phyloP scores from a whole-genome alignment of 2,113 vertebrate species.

The Craseonycteris thonglongyai region DNA sequence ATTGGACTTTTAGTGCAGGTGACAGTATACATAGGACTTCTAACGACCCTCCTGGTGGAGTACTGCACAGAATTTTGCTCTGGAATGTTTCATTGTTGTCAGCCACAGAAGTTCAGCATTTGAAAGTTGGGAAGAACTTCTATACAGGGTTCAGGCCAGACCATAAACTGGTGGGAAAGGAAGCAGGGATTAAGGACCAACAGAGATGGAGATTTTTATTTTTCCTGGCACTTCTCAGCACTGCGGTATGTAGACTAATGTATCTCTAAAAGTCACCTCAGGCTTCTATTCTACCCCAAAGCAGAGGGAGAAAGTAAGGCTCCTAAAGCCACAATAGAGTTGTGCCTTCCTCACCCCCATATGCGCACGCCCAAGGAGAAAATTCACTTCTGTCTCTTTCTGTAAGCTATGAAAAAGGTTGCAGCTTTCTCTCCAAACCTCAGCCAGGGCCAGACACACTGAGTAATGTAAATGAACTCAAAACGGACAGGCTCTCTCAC shows the following conservation, averaged over 20 bases:
- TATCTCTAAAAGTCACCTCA: background rate
- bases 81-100: background rate
- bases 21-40: fast-evolving
- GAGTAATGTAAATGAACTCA: background rate
- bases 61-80: background rate
- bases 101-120: background rate
- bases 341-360: background rate
- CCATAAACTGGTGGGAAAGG: background rate
- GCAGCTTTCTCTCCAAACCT: background rate
- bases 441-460: too few relatives aligned
- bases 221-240: background rate
- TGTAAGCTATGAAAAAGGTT: background rate
- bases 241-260: fast-evolving
- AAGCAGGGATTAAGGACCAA: background rate
- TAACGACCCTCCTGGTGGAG: background rate
- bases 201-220: background rate
- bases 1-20: background rate
- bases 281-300: background rate
- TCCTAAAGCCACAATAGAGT: background rate
- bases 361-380: background rate
- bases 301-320: background rate
- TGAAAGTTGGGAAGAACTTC: background rate
- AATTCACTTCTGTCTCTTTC: background rate
- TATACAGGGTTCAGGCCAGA: background rate
- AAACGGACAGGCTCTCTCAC: background rate